Evolutionary conservation across 2,113 vertebrate species (phyloP).

Genomic region (Ranitomeya imitator): DNA sequence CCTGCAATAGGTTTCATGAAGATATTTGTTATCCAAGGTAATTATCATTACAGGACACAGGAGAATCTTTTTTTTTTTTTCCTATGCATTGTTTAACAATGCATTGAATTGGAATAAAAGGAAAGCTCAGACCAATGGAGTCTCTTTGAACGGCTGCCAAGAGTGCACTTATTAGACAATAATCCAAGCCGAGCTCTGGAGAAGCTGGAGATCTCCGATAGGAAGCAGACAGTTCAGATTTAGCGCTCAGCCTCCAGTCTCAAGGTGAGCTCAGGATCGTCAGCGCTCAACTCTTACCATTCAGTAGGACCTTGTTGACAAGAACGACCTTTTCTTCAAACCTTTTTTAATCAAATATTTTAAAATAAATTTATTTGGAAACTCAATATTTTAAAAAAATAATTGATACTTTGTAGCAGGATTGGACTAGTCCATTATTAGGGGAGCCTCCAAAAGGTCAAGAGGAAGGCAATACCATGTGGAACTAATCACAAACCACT

Average conservation of each 20-base stretch:
- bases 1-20: constrained; percentile 52
- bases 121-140: constrained; percentile 42
- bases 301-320: not conserved
- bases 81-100: constrained; percentile 54
- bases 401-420: not conserved
- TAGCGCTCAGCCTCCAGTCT: constrained; percentile 20
- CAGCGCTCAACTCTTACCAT: not conserved
- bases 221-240: constrained; percentile 7
- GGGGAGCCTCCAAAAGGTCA: too few relatives aligned
- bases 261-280: constrained; percentile 24
- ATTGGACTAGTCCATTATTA: not conserved
- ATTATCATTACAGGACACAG: constrained; percentile 53
- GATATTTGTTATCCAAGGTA: constrained; percentile 56
- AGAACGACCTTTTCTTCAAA: not conserved
- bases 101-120: constrained; percentile 50
- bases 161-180: constrained; percentile 48
- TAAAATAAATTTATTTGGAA: not conserved
- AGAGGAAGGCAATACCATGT: too few relatives aligned
- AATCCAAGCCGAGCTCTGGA: constrained; percentile 27
- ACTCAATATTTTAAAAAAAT: not conserved
- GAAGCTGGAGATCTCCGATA: constrained; percentile 20
- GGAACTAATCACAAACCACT: too few relatives aligned
- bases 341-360: not conserved
- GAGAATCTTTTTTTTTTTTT: constrained; percentile 41
- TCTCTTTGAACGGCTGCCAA: constrained; percentile 49